Percentiles rank a stretch among this genome's conserved stretches.
phyloP scores from a whole-genome alignment of 1,140 invertebrate species.

The Diuraphis noxia region DNA sequence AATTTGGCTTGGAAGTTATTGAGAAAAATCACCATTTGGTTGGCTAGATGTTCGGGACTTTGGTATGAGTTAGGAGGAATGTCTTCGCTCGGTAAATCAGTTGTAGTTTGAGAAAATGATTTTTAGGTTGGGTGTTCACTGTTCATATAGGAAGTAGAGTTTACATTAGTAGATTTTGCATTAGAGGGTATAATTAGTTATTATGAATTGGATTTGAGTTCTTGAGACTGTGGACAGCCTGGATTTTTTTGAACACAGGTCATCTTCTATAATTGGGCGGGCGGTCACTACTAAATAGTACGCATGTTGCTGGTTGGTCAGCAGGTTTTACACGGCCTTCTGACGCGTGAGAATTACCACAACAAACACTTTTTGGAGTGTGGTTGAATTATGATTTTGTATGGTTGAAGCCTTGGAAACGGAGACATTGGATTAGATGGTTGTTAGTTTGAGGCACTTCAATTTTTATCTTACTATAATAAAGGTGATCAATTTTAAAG shows the following conservation, averaged over 20 bases:
- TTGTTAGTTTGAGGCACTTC: background rate
- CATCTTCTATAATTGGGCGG: background rate
- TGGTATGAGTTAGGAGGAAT: background rate
- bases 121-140: background rate
- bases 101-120: background rate
- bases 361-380: background rate
- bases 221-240: background rate
- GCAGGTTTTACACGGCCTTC: background rate
- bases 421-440: background rate
- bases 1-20: background rate
- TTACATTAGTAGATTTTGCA: background rate
- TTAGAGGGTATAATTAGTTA: background rate
- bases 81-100: no score
- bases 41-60: background rate
- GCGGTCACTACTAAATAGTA: no score
- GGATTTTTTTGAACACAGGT: background rate
- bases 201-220: background rate
- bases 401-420: background rate
- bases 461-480: no score
- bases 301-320: background rate
- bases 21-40: background rate
- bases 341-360: background rate
- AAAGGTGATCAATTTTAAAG: no score
- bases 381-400: background rate
- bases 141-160: background rate